Conservation (phyloP, 2,888 invertebrate genomes). For the Cheilosia soror region DNA sequence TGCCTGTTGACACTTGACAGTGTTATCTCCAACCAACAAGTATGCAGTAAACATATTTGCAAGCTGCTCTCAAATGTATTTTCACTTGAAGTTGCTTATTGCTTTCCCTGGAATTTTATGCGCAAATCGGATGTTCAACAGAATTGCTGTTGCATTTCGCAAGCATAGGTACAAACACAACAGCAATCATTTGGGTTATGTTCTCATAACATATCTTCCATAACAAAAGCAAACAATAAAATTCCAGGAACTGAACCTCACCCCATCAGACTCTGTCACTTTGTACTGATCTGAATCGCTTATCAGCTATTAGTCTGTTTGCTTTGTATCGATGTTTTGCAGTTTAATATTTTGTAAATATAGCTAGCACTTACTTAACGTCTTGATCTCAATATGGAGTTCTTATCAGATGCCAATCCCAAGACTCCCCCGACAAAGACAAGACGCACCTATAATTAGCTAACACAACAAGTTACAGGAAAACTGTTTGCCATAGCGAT, state of each 20-base stretch:
- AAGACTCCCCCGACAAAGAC: slow-evolving; percentile 28
- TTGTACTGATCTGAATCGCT: slow-evolving; percentile 17
- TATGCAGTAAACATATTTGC: background rate
- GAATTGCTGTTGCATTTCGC: slow-evolving; percentile 13
- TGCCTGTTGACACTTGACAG: background rate
- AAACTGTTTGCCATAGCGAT: background rate
- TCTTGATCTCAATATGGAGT: slow-evolving; percentile 37
- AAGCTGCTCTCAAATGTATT: slow-evolving; percentile 37
- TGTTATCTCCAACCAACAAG: slow-evolving; percentile 28
- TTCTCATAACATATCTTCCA: slow-evolving; percentile 5
- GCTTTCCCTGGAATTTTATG: slow-evolving; percentile 11
- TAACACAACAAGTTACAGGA: slow-evolving; percentile 10
- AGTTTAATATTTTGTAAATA: slow-evolving; percentile 22
- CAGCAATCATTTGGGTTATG: slow-evolving; percentile 20
- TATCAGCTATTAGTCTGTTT: slow-evolving; percentile 13
- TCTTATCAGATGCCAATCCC: slow-evolving; percentile 42
- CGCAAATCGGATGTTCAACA: background rate
- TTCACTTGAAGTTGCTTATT: slow-evolving; percentile 18
- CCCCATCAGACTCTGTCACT: background rate
- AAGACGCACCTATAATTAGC: slow-evolving; percentile 38
- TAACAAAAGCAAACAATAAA: background rate
- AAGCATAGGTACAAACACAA: background rate
- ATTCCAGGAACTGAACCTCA: slow-evolving; percentile 15
- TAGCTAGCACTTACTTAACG: slow-evolving; percentile 4
- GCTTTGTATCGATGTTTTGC: slow-evolving; percentile 19